Evolutionary conservation across 2,113 vertebrate species (phyloP).

Genomic region (Myodes glareolus): DNA sequence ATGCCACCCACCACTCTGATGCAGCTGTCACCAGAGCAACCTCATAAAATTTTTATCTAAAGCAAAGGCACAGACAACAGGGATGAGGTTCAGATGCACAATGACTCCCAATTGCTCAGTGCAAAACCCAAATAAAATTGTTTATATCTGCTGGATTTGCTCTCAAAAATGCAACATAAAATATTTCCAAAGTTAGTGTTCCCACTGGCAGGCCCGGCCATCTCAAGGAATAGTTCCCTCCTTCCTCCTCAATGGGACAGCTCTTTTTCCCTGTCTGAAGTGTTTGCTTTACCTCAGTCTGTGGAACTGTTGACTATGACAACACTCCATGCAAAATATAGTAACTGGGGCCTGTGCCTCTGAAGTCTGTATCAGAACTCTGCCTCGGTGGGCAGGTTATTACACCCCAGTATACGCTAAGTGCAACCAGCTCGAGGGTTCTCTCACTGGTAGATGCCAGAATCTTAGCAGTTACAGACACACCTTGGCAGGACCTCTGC

Average conservation of each 20-base stretch:
- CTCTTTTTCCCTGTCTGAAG: background rate
- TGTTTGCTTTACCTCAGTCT: background rate
- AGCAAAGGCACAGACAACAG: background rate
- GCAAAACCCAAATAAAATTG: background rate
- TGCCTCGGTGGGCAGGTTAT: background rate
- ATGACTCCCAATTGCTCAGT: background rate
- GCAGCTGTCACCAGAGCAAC: background rate
- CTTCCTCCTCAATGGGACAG: background rate
- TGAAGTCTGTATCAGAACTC: background rate
- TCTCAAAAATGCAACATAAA: background rate
- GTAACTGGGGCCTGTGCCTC: background rate
- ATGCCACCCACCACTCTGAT: background rate
- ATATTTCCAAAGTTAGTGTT: background rate
- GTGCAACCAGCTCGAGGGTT: background rate
- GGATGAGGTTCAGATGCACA: background rate
- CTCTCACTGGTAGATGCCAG: background rate
- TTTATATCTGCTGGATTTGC: background rate
- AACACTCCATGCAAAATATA: background rate
- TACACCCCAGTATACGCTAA: background rate
- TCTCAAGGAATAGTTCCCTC: background rate
- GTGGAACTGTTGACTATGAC: background rate
- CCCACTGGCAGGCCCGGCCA: fast-evolving
- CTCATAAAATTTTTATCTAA: background rate
- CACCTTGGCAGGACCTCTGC: background rate
- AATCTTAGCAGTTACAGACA: background rate